phyloP scores from a whole-genome alignment of 1,140 invertebrate species.

The Micrasema minimum region DNA sequence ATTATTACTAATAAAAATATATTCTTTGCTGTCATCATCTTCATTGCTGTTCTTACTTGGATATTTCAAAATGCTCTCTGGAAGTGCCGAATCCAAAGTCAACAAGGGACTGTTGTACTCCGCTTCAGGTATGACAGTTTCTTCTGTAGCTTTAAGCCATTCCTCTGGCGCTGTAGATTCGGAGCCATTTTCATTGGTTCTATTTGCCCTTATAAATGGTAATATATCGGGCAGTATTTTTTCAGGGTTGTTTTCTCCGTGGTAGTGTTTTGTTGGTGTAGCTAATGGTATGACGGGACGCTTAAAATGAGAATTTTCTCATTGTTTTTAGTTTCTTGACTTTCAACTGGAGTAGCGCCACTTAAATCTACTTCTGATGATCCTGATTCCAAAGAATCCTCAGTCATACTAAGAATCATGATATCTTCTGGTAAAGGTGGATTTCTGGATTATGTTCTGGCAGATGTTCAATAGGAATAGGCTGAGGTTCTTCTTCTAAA shows the following conservation, averaged over 20 bases:
- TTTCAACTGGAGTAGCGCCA: slow-evolving; percentile 39
- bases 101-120: slow-evolving; percentile 43
- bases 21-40: slow-evolving; percentile 50
- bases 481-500: slow-evolving; percentile 47
- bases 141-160: slow-evolving; percentile 48
- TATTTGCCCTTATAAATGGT: slow-evolving; percentile 37
- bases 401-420: slow-evolving; percentile 46
- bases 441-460: slow-evolving; percentile 58
- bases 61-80: slow-evolving; percentile 43
- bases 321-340: slow-evolving; percentile 41
- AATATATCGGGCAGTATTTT: slow-evolving; percentile 51
- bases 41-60: slow-evolving; percentile 31
- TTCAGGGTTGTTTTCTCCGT: slow-evolving; percentile 28
- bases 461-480: slow-evolving; percentile 49
- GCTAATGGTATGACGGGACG: slow-evolving; percentile 33
- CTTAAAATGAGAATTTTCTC: slow-evolving; percentile 44
- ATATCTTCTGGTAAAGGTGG: slow-evolving; percentile 58
- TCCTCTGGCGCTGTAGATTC: slow-evolving; percentile 41
- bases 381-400: slow-evolving; percentile 48
- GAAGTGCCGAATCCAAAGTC: slow-evolving; percentile 39
- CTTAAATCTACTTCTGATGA: slow-evolving; percentile 48
- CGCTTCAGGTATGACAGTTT: slow-evolving; percentile 5
- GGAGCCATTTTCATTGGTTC: slow-evolving; percentile 29
- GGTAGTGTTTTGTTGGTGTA: slow-evolving; percentile 34
- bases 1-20: slow-evolving; percentile 47